Evolutionary conservation across 1,140 invertebrate genomes (phyloP).

Genomic region (Eupeodes corollae): DNA sequence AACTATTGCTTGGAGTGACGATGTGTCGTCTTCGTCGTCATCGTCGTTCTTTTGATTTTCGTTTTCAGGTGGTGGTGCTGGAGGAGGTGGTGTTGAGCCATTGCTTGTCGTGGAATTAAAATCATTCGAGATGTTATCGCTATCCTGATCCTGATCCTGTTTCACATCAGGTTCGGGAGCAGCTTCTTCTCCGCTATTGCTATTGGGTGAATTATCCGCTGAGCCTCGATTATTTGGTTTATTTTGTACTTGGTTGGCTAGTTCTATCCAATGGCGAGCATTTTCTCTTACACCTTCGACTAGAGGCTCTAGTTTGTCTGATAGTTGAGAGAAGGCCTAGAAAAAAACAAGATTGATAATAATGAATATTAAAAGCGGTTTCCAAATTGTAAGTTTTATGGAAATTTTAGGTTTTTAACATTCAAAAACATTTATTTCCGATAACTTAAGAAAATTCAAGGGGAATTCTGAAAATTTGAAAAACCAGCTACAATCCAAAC

Average conservation of each 20-base stretch:
- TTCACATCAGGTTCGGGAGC: constrained; percentile 24
- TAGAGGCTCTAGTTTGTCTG: constrained; percentile 63
- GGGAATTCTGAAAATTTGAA: no score
- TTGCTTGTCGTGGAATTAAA: no score
- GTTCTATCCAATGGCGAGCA: constrained; percentile 67
- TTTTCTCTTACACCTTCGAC: constrained; percentile 76
- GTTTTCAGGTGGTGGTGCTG: no score
- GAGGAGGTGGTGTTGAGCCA: no score
- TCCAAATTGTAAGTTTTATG: no score
- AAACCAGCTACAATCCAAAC: no score
- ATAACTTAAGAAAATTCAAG: no score
- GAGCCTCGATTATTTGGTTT: constrained; percentile 21
- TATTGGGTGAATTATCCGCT: constrained; percentile 13
- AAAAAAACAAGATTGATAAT: constrained; percentile 11
- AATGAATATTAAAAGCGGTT: no score
- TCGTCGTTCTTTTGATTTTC: constrained; percentile 1
- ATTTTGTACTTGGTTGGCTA: constrained; percentile 46
- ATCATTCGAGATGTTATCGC: background rate
- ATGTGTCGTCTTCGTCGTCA: constrained; percentile 18
- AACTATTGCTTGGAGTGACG: constrained; percentile 22
- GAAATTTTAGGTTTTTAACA: no score
- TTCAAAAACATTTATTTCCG: no score
- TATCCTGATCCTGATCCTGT: background rate
- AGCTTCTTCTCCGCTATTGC: constrained; percentile 6
- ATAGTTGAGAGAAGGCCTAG: constrained; percentile 73